Base-by-base conservation (phyloP, 2,888 invertebrate species). In the Acleris emargana region DNA sequence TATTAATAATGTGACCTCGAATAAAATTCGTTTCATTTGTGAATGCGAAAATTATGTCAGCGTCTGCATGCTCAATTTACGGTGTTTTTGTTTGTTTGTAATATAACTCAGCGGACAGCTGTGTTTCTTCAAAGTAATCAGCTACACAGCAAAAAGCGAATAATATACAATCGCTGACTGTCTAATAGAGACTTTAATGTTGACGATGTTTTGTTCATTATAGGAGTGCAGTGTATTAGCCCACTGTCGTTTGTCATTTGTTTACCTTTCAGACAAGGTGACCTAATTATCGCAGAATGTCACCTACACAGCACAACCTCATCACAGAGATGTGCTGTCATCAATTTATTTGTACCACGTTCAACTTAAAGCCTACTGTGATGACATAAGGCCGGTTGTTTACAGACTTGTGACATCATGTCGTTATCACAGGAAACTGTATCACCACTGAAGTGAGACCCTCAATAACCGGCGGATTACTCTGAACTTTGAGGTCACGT, bases 331-430 rank as follows among this genome's bases (percentile, higher is more conserved):
- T 55, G 13, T 57, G 43, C 43, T 51, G 59, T 64, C 64, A 64
- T 64, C 59, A 55, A 55, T 58, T 64, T 69, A 66, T 69, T 68
- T 68, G 64, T 58, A 62, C 47, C 25, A 62, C 45, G 38, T 38
- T 13, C 11, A 38, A 38, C 13, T 38, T 38, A 57, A 28, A 61
- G 18, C 28, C 62, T 71, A 73, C 57, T 51, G 72, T 69, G 72
- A 69, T 78, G 73, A 76, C 71, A 77, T 72, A 79, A 73, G 71
- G 58, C 71, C 5, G 5, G 45, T 77, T 77, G 79, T 80, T 79
- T 80, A 79, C 77, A 74, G 73, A 77, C 75, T 72, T 58, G 71
- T 89, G 89, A 89, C 89, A 88, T 89, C 89, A 89, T 75, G 61
- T 62, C 63, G 71, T 77, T 84, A 83, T 80, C 81, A 69, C 67